Percentiles rank a stretch among this genome's conserved stretches.
Conservation (phyloP, 2,797 vertebrate species). For the Enteromius unitaeniatus region DNA sequence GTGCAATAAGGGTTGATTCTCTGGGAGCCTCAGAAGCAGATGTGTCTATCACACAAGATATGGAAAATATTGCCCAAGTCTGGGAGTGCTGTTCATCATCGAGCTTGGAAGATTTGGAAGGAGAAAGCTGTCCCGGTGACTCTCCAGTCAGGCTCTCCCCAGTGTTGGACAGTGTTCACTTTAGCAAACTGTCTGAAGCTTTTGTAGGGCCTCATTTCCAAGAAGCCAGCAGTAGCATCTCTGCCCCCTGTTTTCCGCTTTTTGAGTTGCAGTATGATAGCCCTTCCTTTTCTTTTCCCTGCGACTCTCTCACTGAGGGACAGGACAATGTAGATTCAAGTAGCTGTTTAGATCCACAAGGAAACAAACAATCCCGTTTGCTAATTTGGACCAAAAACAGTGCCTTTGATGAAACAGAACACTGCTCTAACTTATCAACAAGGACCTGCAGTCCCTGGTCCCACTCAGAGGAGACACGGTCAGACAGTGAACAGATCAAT, state of each 20-base stretch:
- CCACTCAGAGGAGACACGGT: slow-evolving; percentile 98
- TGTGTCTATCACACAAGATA: slow-evolving; percentile 91
- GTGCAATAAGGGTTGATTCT: slow-evolving; percentile 98
- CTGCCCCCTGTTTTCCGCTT: slow-evolving; percentile 93
- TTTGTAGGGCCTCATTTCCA: slow-evolving; percentile 84
- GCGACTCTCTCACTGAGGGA: slow-evolving; percentile 88
- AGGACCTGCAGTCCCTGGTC: slow-evolving; percentile 99
- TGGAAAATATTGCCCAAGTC: slow-evolving; percentile 93
- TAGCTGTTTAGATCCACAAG: slow-evolving; percentile 91
- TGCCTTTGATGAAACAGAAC: slow-evolving; percentile 99
- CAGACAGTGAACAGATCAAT: slow-evolving; percentile 92
- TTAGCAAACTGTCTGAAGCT: slow-evolving; percentile 86
- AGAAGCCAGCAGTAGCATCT: slow-evolving; percentile 88
- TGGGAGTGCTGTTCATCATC: slow-evolving; percentile 97
- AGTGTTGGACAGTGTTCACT: slow-evolving; percentile 84
- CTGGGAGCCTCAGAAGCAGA: slow-evolving; percentile 88
- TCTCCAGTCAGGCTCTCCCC: slow-evolving; percentile 92
- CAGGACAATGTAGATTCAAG: slow-evolving; percentile 89
- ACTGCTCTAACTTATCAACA: slow-evolving; percentile 99
- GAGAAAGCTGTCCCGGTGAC: slow-evolving; percentile 94
- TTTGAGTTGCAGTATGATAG: slow-evolving; percentile 99
- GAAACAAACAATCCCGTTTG: slow-evolving; percentile 98
- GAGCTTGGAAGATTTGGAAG: slow-evolving; percentile 94
- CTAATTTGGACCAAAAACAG: slow-evolving; percentile 99
- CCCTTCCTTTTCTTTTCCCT: slow-evolving; percentile 93